Base-by-base conservation (phyloP, 2,888 invertebrate species). In the Taenaris catops region DNA sequence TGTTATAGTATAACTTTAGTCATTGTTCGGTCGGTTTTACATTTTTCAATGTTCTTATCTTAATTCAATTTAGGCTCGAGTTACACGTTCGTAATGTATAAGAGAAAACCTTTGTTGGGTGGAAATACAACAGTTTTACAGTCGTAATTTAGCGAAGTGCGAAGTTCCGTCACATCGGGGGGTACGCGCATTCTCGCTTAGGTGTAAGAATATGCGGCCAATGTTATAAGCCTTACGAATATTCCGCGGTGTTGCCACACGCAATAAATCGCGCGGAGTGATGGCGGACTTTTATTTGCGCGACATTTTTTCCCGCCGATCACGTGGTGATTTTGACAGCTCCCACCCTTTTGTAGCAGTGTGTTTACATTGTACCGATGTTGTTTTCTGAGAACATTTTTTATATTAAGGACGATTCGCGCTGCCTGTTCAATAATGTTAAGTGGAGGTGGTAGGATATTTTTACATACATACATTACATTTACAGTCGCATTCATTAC, bases 231-330 rank as follows among this genome's bases (percentile, higher is more conserved):
- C 63, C 66, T 66, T n/a, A n/a, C 75, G 73, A 75, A 80, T 81
- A 79, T 71, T 76, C 71, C 63, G 55, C 74, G 58, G 64, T 64
- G 68, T 68, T 65, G 66, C 72, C 70, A 60, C 66, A 67, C 58
- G 69, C 71, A 69, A 84, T 86, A 86, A 84, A 83, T 86, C 71
- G 57, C 60, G 50, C 51, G 61, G 80, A 81, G 74, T 83, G 84
- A 86, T 81, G 79, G 67, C 64, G 66, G 50, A 60, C 63, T 81
- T 84, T 83, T 79, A 79, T 72, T 69, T 61, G 63, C 53, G 65
- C 73, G 83, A 83, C 83, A 84, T 83, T 84, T 86, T 83, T 86
- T 86, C 83, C 80, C 80, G 83, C 83, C 68, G 76, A 81, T 80
- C 81, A 74, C 78, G 75, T 76, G 80, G 78, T 83, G 83, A 84